A percentile compares a stretch with the other conserved stretches of the same genome.
phyloP scores from a whole-genome alignment of 2,113 vertebrate species.

The Phylloscopus trochiloides region DNA sequence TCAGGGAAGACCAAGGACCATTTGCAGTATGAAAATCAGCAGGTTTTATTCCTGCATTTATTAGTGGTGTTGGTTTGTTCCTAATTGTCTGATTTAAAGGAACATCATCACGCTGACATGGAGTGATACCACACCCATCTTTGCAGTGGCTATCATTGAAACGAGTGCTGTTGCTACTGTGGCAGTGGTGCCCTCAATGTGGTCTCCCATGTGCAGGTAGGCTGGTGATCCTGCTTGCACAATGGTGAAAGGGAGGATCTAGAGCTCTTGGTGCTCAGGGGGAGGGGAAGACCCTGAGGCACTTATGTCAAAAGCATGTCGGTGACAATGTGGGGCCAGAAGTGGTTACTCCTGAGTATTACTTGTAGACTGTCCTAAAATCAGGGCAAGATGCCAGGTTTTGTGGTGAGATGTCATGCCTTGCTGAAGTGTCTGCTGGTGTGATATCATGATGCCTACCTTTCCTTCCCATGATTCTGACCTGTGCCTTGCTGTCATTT shows the following conservation, averaged over 20 bases:
- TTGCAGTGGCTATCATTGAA: background rate
- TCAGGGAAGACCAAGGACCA: background rate
- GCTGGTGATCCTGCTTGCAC: background rate
- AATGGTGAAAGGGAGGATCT: background rate
- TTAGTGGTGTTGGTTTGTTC: background rate
- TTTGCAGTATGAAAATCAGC: background rate
- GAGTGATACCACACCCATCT: accelerated
- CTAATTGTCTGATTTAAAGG: background rate
- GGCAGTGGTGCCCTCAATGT: background rate
- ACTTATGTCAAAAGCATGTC: background rate
- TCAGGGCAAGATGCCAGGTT: background rate
- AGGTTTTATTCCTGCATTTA: background rate
- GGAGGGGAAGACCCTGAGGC: background rate
- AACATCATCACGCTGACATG: background rate
- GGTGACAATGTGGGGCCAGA: background rate
- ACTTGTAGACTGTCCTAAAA: background rate
- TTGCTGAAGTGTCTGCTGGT: background rate
- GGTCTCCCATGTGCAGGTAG: background rate
- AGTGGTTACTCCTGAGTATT: background rate
- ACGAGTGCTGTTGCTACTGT: background rate
- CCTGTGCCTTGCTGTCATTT: background rate
- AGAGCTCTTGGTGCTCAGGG: background rate
- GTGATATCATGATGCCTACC: background rate
- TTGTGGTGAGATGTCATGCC: background rate
- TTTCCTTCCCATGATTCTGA: background rate